A percentile compares a stretch with the other conserved stretches of the same genome.
phyloP scores from a whole-genome alignment of 2,888 invertebrate genomes.

The Meteorus cinctellus region DNA sequence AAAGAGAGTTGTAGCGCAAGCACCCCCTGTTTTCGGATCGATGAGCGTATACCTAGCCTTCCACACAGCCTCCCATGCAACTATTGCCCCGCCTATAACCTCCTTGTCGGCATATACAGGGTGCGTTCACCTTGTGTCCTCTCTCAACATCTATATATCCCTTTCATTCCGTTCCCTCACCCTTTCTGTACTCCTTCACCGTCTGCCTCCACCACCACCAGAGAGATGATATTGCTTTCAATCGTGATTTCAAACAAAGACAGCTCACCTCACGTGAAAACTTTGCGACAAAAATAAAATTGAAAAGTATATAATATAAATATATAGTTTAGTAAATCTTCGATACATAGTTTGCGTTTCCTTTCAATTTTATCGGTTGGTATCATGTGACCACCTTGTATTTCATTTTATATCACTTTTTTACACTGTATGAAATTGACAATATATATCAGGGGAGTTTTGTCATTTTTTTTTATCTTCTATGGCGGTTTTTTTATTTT shows the following conservation, averaged over 20 bases:
- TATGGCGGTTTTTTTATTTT: not conserved
- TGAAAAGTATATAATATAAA: not conserved
- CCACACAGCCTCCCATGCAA: constrained; percentile 41
- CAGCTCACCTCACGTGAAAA: constrained; percentile 1
- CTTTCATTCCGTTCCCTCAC: not conserved
- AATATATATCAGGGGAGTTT: not conserved
- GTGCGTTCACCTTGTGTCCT: constrained; percentile 36
- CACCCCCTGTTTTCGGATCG: constrained; percentile 44
- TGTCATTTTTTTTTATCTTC: not conserved
- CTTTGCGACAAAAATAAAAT: not conserved
- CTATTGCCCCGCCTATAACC: constrained; percentile 33
- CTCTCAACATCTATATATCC: constrained; percentile 20
- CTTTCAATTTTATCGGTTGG: not conserved
- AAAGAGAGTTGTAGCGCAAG: constrained; percentile 25
- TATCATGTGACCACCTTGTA: not conserved
- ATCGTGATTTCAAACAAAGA: not conserved
- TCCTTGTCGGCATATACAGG: constrained; percentile 20
- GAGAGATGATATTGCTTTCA: not conserved
- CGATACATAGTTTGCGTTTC: not conserved
- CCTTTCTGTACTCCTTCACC: not conserved
- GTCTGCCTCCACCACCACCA: too few species aligned
- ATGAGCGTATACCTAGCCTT: constrained; percentile 44
- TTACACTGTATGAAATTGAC: not conserved
- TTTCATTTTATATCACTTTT: not conserved
- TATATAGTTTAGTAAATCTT: constrained; percentile 7